Percentiles rank a stretch among this genome's conserved stretches.
Conservation (phyloP, 2,888 invertebrate species). For the Minunthozetes semirufus region DNA sequence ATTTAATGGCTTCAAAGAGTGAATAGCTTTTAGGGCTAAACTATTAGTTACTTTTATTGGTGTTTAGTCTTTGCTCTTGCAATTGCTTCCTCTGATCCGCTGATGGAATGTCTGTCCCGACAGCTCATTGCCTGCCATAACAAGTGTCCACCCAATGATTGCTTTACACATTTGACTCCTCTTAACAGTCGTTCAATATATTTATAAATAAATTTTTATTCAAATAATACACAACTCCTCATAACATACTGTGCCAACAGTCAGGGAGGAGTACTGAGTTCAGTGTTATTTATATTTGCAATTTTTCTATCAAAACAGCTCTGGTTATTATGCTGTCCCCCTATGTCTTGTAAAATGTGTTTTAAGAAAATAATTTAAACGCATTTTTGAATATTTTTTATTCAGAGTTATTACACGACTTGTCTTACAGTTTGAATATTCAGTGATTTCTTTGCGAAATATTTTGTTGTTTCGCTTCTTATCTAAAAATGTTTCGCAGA, state of each 20-base stretch:
- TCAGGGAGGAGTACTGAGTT: not conserved
- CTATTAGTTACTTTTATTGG: not conserved
- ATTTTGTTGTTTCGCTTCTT: too few species aligned
- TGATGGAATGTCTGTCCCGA: not conserved
- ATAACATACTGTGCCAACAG: not conserved
- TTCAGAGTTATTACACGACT: too few species aligned
- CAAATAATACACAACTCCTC: not conserved
- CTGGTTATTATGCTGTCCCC: not conserved
- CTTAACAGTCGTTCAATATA: not conserved
- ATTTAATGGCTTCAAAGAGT: too few species aligned
- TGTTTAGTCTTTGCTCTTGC: not conserved
- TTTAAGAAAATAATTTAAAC: not conserved
- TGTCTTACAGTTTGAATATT: too few species aligned
- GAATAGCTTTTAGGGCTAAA: not conserved
- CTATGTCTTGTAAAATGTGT: not conserved
- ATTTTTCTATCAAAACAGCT: not conserved
- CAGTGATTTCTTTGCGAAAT: too few species aligned
- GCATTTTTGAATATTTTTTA: too few species aligned
- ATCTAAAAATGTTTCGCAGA: too few species aligned
- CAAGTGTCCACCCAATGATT: not conserved
- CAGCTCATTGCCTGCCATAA: not conserved
- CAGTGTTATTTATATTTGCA: slow-evolving; percentile 10
- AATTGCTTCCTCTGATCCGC: not conserved
- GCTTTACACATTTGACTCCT: not conserved
- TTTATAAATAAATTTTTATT: not conserved